These are phyloP conservation scores for Callipepla squamata DNA, from an alignment of 2,113 vertebrate species.

Conservation along the genomic window DNA sequence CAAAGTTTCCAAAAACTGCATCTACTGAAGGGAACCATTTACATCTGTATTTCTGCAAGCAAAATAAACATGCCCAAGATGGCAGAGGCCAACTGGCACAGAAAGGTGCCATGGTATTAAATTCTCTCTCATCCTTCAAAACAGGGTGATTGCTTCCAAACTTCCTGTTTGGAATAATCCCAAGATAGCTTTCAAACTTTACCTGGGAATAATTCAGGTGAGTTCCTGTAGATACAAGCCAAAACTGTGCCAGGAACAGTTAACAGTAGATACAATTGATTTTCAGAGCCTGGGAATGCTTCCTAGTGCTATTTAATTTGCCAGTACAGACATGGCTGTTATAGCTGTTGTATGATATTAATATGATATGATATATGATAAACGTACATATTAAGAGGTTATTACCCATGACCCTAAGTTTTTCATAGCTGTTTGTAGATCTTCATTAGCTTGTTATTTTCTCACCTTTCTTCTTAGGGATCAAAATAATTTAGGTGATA, in stretches of 20 bases:
- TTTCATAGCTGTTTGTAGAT: background rate
- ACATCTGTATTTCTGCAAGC: conserved; percentile 4
- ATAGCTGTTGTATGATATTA: background rate
- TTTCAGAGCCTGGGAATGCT: background rate
- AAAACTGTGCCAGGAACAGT: background rate
- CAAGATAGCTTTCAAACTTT: background rate
- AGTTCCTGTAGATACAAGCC: background rate
- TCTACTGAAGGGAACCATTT: background rate
- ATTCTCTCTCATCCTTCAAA: background rate
- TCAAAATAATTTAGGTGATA: background rate
- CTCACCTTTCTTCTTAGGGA: background rate
- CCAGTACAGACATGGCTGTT: background rate
- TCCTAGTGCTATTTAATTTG: background rate
- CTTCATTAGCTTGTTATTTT: background rate
- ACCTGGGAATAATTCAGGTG: conserved; percentile 27
- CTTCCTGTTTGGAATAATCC: background rate
- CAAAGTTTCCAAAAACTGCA: background rate
- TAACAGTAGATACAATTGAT: background rate
- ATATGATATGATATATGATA: background rate
- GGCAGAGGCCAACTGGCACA: conserved; percentile 26
- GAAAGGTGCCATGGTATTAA: conserved; percentile 1
- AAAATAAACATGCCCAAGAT: conserved; percentile 12
- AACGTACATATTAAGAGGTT: background rate
- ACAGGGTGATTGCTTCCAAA: conserved; percentile 17
- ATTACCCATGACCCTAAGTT: background rate